These are phyloP conservation scores for Sesamia inferens DNA, from an alignment of 2,888 invertebrate species.

Conservation along the genomic window DNA sequence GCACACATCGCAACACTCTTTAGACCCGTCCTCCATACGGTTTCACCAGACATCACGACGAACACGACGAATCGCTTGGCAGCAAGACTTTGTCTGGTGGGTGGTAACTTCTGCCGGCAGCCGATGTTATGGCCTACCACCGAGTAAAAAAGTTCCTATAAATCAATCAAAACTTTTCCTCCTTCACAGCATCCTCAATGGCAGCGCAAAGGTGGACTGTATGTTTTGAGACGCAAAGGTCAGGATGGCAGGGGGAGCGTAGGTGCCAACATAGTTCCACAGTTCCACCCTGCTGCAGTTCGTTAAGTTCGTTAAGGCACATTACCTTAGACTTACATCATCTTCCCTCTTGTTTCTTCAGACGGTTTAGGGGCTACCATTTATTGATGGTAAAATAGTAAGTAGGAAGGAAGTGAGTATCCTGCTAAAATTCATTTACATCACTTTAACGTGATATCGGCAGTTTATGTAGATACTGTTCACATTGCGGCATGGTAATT, in stretches of 20 bases:
- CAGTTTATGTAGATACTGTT: not conserved
- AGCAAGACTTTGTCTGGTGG: no score
- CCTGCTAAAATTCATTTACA: not conserved
- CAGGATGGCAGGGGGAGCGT: not conserved
- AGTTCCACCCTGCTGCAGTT: not conserved
- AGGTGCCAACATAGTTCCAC: not conserved
- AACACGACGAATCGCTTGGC: no score
- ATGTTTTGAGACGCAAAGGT: not conserved
- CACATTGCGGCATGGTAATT: not conserved
- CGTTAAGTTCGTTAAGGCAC: not conserved
- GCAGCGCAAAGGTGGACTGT: not conserved
- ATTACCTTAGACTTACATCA: not conserved
- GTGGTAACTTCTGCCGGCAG: no score
- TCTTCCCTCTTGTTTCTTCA: not conserved
- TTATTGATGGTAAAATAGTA: not conserved
- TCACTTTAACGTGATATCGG: no score
- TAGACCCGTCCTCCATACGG: no score
- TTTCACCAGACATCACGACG: no score
- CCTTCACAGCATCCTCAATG: not conserved
- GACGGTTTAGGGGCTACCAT: not conserved
- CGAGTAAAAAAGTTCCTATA: no score
- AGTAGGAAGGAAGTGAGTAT: not conserved
- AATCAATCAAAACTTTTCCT: not conserved
- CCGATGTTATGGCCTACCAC: no score
- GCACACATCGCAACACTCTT: no score